Evolutionary conservation across 2,888 invertebrate genomes (phyloP), one percentile per base, ranked within the genome.

Genomic region (Iselma pallidipennis): DNA sequence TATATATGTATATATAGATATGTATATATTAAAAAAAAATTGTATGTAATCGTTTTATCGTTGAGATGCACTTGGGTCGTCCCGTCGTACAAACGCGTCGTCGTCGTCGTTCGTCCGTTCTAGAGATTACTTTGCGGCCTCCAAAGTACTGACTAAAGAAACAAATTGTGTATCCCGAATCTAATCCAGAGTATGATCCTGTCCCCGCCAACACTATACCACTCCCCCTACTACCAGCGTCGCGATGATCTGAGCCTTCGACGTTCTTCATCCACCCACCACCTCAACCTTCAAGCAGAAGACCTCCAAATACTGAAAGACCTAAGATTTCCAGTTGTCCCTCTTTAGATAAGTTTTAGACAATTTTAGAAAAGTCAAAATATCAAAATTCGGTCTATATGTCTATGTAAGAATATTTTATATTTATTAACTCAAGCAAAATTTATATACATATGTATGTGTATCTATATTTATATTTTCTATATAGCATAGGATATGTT

Each of bases 61-160:
- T 76, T 33, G 10, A 45, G 45, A 76, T 75, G 71, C 59, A 57
- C 71, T 75, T 71, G 72, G 71, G 73, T 76, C 76, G 77, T 79
- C 76, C 77, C 76, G 77, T 77, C 76, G 77, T 74, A 77, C 77
- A 71, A 74, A 76, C 77, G 79, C 79, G 80, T 79, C 80, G 80
- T 80, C 77, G 78, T 74, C 45, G 74, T 81, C 81, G 80, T 81
- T 82, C 81, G 82, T 79, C 77, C 77, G 70, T 77, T 77, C 79
- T 79, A 80, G 79, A 78, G 77, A 76, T 81, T 78, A 78, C 80
- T 79, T 79, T 74, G 80, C 79, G 76, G 80, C 80, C 80, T 80
- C 78, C 80, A 80, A 80, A 81, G 81, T 81, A 80, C 80, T 81
- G 78, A 81, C 80, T 82, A 80, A 77, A 79, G 77, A 71, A 74